Evolutionary conservation across 2,113 vertebrate species (phyloP), one percentile per base, ranked within the genome.

Genomic region (rat (Rattus norvegicus)): DNA sequence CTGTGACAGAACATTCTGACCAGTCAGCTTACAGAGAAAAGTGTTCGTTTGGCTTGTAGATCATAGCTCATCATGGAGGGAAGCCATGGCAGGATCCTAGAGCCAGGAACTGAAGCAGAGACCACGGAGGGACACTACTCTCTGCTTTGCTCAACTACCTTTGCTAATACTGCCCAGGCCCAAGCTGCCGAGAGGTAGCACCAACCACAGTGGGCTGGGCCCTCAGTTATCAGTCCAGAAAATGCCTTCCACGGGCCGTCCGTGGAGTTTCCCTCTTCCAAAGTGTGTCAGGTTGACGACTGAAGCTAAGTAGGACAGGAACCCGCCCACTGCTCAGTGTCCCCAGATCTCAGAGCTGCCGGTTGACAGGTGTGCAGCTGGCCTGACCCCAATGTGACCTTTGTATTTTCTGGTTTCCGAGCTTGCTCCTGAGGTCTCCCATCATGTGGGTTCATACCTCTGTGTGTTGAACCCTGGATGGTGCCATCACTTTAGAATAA

Each of bases 321-420:
- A 20, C n/a, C 36, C 6, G 2, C 75, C 63, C 7, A 1, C 69
- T 43, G 61, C 6, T 3, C 24, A 7, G 0, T 30, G 8, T 1
- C 20, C 11, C 9, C 26, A 0, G 5, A 11, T 26, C 83, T 49
- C 13, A 11, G 56, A n/a, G 5, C 24, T n/a, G 20, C 43, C 61
- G 6, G 43, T 49, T 56, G 11, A 80, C 69, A 22, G 4, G 0
- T 16, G 24, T 81, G 5, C 69, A 52, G 0, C 90, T 47, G 54
- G 30, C 70, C 81, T 85, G 33, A 28, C 28, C 63, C 28, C n/a
- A 19, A 39, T 26, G 7, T 52, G 54, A 22, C 92, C 13, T 61
- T 49, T 24, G 7, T 79, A 10, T 54, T 70, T 36, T 49, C 76
- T 30, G 7, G 26, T 54, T 36, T 24, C 7, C 12, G 24, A 36